These are phyloP conservation scores for Odobenus rosmarus DNA, from an alignment of 2,113 vertebrate species.

Conservation along the genomic window DNA sequence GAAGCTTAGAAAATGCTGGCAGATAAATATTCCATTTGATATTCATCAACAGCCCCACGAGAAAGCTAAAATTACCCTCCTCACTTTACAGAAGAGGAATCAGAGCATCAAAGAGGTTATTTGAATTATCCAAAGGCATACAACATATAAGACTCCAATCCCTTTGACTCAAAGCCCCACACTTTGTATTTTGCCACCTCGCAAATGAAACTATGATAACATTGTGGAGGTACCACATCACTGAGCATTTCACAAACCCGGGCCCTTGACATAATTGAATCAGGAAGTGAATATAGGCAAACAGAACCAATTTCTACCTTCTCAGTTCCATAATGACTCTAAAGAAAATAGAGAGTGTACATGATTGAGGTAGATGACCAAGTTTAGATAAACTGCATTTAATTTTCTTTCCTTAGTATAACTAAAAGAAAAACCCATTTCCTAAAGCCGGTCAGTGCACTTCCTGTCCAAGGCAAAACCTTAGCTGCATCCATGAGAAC, in stretches of 20 bases:
- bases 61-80: not conserved
- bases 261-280: not conserved
- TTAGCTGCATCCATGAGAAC: not conserved
- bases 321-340: not conserved
- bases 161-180: not conserved
- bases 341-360: not conserved
- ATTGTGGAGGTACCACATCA: not conserved
- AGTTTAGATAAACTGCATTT: not conserved
- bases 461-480: not conserved
- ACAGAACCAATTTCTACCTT: not conserved
- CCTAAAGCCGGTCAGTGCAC: not conserved
- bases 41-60: not conserved
- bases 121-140: constrained; percentile 13
- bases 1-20: not conserved
- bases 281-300: not conserved
- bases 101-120: constrained; percentile 18
- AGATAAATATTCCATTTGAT: not conserved
- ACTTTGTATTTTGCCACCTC: not conserved
- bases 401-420: not conserved
- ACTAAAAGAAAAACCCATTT: not conserved
- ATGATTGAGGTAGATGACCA: not conserved
- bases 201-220: not conserved
- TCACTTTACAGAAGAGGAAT: constrained; percentile 32
- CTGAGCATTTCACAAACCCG: not conserved
- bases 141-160: not conserved